These are phyloP conservation scores for Zygothrica quintamaculata DNA, from an alignment of 2,888 invertebrate genomes.

Conservation along the genomic window DNA sequence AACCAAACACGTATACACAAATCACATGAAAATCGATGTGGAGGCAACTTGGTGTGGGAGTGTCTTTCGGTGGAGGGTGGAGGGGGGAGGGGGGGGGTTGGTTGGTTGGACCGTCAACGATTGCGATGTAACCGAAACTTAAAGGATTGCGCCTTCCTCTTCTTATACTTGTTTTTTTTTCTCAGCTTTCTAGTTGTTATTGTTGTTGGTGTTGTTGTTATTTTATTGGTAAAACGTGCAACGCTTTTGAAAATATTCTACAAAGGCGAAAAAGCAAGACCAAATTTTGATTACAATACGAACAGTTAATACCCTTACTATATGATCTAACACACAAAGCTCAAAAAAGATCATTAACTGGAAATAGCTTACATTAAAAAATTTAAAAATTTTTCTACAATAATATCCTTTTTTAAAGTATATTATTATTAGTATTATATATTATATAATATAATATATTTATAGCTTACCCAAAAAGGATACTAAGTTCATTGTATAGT, in stretches of 20 bases:
- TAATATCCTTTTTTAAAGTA: too few species aligned
- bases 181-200: not conserved
- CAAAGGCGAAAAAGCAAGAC: not conserved
- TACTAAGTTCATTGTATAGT: too few species aligned
- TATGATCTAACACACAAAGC: too few species aligned
- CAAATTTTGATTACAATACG: not conserved
- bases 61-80: not conserved
- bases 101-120: constrained; percentile 20
- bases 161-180: constrained; percentile 15
- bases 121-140: constrained; percentile 59
- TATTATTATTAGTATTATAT: too few species aligned
- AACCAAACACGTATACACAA: constrained; percentile 80
- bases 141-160: constrained; percentile 55
- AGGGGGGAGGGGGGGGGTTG: not conserved
- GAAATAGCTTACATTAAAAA: too few species aligned
- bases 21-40: constrained; percentile 80
- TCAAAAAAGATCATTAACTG: too few species aligned
- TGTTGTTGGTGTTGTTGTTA: constrained; percentile 55
- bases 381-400: too few species aligned
- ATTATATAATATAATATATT: too few species aligned
- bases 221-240: constrained; percentile 73
- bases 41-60: constrained; percentile 9
- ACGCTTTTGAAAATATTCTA: constrained; percentile 52
- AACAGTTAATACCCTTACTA: constrained; percentile 19
- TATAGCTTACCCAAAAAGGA: too few species aligned